Conservation (phyloP, 2,113 vertebrate genomes). For the Gadus chalcogrammus region DNA sequence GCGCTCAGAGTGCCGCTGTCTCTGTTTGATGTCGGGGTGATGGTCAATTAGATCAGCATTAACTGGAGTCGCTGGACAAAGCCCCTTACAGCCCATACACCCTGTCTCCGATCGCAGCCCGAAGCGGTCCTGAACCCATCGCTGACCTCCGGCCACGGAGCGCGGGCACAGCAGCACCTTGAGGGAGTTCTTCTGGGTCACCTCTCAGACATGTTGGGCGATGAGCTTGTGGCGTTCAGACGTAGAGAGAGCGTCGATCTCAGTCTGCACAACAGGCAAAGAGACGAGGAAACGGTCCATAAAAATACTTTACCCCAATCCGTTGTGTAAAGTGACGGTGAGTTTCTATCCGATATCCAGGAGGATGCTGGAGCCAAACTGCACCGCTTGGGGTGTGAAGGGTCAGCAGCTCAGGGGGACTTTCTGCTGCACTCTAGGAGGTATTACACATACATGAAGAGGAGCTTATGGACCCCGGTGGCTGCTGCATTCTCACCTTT, state of each 20-base stretch:
- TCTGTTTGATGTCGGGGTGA: constrained; percentile 74
- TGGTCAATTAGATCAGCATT: constrained; percentile 83
- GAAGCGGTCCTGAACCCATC: constrained; percentile 46
- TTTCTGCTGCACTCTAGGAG: no score
- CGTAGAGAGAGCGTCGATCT: background rate
- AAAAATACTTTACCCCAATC: no score
- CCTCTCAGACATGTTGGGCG: constrained; percentile 11
- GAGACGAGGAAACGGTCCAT: no score
- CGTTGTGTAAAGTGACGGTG: background rate
- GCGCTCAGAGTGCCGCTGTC: constrained; percentile 66
- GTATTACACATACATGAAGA: no score
- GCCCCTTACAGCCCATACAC: constrained; percentile 62
- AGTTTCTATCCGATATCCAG: background rate
- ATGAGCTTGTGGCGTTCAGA: background rate
- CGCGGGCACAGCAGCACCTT: background rate
- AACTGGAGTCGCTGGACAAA: constrained; percentile 69
- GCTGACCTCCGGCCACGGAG: constrained; percentile 36
- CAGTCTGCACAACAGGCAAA: no score
- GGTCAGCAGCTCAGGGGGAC: no score
- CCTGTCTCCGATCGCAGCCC: constrained; percentile 60
- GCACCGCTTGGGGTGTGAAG: background rate
- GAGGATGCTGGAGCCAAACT: background rate
- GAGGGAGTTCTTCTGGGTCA: constrained; percentile 20
- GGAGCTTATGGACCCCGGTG: constrained; percentile 42
- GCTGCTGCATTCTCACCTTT: constrained; percentile 44